phyloP scores from a whole-genome alignment of 2,113 vertebrate species.

The Lonchura striata region DNA sequence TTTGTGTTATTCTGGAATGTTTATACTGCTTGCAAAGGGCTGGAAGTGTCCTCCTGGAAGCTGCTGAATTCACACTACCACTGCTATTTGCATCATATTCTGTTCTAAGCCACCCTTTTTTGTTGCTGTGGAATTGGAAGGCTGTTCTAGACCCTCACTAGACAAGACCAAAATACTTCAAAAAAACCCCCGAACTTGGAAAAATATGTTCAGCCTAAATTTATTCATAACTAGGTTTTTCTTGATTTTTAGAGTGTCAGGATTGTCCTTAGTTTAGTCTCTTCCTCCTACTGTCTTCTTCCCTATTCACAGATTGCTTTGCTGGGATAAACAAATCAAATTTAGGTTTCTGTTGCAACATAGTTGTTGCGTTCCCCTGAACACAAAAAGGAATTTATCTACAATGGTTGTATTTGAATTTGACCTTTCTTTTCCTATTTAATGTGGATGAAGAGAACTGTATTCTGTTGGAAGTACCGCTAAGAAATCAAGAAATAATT shows the following conservation, averaged over 20 bases:
- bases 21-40: neutral
- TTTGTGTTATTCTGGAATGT: neutral
- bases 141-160: neutral
- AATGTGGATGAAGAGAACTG: neutral
- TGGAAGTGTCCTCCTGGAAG: neutral
- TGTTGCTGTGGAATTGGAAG: neutral
- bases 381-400: neutral
- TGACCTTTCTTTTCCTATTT: neutral
- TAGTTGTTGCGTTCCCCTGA: neutral
- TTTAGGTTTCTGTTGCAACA: neutral
- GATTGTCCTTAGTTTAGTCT: neutral
- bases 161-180: neutral
- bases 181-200: neutral
- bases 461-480: neutral
- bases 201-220: neutral
- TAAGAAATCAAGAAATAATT: neutral
- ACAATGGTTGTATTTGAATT: neutral
- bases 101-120: neutral
- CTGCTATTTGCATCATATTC: neutral
- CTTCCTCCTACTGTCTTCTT: conserved; percentile 12
- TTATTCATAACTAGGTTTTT: neutral
- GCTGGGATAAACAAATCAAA: conserved; percentile 1
- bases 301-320: neutral
- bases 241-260: neutral
- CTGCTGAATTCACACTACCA: neutral